Percentiles rank a stretch among this genome's conserved stretches.
phyloP scores from a whole-genome alignment of 2,888 invertebrate species.

The Hyalella azteca region DNA sequence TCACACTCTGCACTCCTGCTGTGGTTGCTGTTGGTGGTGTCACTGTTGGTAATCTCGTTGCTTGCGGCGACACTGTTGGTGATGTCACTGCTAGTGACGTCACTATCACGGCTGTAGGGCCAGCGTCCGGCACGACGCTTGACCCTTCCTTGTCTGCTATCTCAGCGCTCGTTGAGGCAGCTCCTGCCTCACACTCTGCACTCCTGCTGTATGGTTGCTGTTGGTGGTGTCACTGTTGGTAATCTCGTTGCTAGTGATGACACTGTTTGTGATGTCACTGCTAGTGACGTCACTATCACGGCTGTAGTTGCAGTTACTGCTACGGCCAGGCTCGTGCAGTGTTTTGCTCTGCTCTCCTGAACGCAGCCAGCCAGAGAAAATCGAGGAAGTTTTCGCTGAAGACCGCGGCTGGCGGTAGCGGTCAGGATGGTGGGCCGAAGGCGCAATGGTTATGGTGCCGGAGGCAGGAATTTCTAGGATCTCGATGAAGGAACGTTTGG shows the following conservation, averaged over 20 bases:
- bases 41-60: too few species aligned
- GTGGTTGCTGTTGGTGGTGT: neutral
- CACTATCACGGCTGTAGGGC: too few species aligned
- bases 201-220: neutral
- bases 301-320: neutral
- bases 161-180: conserved; percentile 8
- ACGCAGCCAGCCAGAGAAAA: conserved; percentile 19
- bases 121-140: conserved; percentile 1
- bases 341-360: conserved; percentile 1
- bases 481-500: too few species aligned
- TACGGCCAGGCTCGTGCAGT: neutral
- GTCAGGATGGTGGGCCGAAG: neutral
- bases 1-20: neutral
- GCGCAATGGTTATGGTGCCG: neutral
- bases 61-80: too few species aligned
- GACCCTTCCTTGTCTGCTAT: conserved; percentile 25
- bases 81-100: too few species aligned
- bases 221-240: too few species aligned
- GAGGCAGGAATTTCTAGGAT: too few species aligned
- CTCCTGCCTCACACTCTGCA: neutral
- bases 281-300: too few species aligned
- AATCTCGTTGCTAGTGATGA: too few species aligned
- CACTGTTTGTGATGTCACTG: too few species aligned
- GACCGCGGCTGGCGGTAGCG: neutral
- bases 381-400: neutral